Conservation (phyloP, 2,113 vertebrate genomes). For the Cichladusa arquata region DNA sequence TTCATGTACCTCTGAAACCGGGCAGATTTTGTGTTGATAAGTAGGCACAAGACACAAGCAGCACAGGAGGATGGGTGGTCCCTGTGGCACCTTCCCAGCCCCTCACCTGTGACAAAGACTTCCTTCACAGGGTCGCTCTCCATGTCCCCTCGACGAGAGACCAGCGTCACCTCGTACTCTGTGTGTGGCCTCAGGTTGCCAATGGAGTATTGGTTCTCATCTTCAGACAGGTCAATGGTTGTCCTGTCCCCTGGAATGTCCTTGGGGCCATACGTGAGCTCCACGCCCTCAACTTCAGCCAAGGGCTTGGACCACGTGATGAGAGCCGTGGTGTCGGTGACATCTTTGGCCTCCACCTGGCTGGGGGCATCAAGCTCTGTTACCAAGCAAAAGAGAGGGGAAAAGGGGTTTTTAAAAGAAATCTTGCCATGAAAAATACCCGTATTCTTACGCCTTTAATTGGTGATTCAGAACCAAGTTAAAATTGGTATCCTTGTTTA, state of each 20-base stretch:
- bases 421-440: neutral
- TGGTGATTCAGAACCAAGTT: neutral
- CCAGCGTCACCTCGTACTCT: slow-evolving; percentile 86
- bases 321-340: slow-evolving; percentile 90
- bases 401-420: neutral
- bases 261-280: slow-evolving; percentile 84
- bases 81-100: neutral
- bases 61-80: neutral
- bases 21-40: neutral
- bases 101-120: slow-evolving; percentile 88
- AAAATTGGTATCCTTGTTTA: neutral
- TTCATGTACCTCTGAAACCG: neutral
- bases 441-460: neutral
- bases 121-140: slow-evolving; percentile 81
- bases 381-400: neutral
- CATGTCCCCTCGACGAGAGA: slow-evolving; percentile 80
- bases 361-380: slow-evolving; percentile 90
- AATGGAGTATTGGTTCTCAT: slow-evolving; percentile 90
- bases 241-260: slow-evolving; percentile 76
- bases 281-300: slow-evolving; percentile 85
- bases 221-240: slow-evolving; percentile 80
- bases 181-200: slow-evolving; percentile 87
- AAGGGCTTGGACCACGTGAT: slow-evolving; percentile 93
- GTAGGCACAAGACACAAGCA: accelerated
- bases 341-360: slow-evolving; percentile 88